Conservation (phyloP, 2,888 invertebrate species). For the Caenorhabditis drosophilae region DNA sequence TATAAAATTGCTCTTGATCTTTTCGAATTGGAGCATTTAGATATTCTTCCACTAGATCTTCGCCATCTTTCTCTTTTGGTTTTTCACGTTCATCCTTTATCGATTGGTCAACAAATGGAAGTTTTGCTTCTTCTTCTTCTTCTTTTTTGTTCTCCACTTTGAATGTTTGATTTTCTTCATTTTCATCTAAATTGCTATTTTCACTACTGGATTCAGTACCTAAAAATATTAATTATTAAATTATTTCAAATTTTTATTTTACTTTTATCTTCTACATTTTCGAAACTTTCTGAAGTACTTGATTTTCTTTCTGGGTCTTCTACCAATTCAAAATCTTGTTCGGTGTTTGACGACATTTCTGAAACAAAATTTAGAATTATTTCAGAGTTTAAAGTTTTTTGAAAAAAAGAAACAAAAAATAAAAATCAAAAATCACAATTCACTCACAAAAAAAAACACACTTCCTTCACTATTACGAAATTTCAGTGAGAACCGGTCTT, state of each 20-base stretch:
- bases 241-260: conserved; percentile 5
- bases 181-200: conserved; percentile 4
- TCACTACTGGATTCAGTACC: conserved; percentile 24
- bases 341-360: conserved; percentile 4
- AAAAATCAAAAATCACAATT: no score
- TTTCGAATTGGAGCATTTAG: conserved; percentile 34
- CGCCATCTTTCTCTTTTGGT: conserved; percentile 21
- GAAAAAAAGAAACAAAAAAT: no score
- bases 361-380: no score
- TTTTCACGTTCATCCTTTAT: conserved; percentile 25
- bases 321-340: conserved; percentile 23
- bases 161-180: background rate
- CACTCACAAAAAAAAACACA: no score
- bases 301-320: conserved; percentile 25
- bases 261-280: conserved; percentile 16
- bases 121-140: conserved; percentile 12
- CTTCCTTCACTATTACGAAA: no score
- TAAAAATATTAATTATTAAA: conserved; percentile 5
- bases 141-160: conserved; percentile 4
- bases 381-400: no score
- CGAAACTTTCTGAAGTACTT: conserved; percentile 32
- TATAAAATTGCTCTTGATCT: conserved; percentile 52
- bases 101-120: conserved; percentile 33
- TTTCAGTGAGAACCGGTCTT: no score
- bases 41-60: conserved; percentile 24